Percentiles rank a stretch among this genome's conserved stretches.
Conservation (phyloP, 2,888 invertebrate species). For the Octodonta nipae region DNA sequence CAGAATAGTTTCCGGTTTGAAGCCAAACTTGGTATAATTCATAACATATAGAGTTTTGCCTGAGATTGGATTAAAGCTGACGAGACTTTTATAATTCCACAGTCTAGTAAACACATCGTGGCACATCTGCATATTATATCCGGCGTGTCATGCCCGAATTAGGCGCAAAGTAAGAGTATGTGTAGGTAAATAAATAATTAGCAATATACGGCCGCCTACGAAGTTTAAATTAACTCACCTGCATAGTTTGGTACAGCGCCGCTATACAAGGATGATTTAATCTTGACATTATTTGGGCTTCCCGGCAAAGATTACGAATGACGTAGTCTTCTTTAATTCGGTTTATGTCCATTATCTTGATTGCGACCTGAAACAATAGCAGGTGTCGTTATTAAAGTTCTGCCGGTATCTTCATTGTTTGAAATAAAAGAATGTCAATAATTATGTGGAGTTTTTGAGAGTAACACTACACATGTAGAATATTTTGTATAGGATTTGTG, state of each 20-base stretch:
- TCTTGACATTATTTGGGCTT: conserved; percentile 55
- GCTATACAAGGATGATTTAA: conserved; percentile 61
- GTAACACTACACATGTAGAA: no score
- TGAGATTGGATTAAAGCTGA: no score
- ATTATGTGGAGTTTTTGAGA: no score
- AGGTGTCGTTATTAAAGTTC: neutral
- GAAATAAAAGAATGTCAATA: neutral
- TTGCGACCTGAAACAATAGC: conserved; percentile 45
- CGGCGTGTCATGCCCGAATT: no score
- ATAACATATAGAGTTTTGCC: no score
- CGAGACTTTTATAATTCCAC: no score
- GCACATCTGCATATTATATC: no score
- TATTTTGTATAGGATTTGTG: no score
- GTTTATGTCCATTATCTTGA: conserved; percentile 60
- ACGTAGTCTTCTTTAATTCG: conserved; percentile 62
- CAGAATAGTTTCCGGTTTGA: no score
- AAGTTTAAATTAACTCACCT: conserved; percentile 32
- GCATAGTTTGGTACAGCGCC: conserved; percentile 57
- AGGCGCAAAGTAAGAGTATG: no score
- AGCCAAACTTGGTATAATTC: no score
- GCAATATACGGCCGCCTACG: conserved; percentile 1
- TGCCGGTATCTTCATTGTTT: neutral
- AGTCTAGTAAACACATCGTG: no score
- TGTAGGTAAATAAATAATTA: neutral
- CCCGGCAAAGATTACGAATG: conserved; percentile 54